Base-by-base conservation (phyloP, 1,140 invertebrate species). In the Drosophila kepulauana region DNA sequence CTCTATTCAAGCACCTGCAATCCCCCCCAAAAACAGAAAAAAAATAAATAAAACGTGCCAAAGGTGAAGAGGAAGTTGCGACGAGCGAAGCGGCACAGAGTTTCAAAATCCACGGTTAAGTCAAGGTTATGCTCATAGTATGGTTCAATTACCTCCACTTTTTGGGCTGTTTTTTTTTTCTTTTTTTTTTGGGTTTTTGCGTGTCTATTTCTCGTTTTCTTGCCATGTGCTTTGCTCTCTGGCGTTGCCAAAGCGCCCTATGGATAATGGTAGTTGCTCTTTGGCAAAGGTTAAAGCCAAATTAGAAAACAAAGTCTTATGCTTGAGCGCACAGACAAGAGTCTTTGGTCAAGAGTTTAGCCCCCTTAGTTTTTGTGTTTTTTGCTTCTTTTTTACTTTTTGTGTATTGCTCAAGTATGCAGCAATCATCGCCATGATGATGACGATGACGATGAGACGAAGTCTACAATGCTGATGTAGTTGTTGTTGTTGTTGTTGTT, bases 251-350 rank as follows among this genome's bases (percentile, higher is more conserved):
- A 62, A 4, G 57, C 66, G n/a, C 72, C 16, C 67, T 54, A 61
- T 67, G 64, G 70, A 54, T 75, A 65, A 45, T 75, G 51, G 38
- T 15, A 65, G 49, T 61, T 51, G 70, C 51, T 48, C 76, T 75
- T 80, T 78, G 75, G 74, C 81, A 79, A 82, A 88, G 79, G 84
- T 87, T 87, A 78, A 75, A 80, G 80, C 72, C 84, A 84, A 87
- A 87, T 88, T 82, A 78, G 77, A 84, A 82, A 87, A 88, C 77
- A 87, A 72, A 84, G 80, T 77, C 80, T 57, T 78, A 88, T 89
- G 84, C 78, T 88, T 89, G 80, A 78, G 69, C 65, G 77, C 68
- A 64, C 84, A 78, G 73, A 54, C 84, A 78, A 88, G 82, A 86
- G 35, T 61, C 64, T 61, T 63, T 75, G 72, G 72, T 69, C 65